Percentiles rank a stretch among this genome's conserved stretches.
Evolutionary conservation across 2,797 vertebrate species (phyloP).

Genomic region (Myripristis jacobus): DNA sequence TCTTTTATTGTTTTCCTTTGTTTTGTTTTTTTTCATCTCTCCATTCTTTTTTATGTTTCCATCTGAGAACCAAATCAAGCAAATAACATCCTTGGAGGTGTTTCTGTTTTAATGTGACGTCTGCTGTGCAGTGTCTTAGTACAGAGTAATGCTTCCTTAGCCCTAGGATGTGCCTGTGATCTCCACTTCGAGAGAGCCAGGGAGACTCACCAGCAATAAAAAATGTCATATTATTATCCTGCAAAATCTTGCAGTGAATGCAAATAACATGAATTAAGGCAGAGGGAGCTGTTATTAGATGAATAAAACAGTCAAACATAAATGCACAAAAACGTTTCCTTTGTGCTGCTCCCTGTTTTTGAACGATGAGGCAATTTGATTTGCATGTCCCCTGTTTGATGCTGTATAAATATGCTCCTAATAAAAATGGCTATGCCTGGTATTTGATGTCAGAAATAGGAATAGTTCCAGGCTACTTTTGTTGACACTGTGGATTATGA

Average conservation of each 20-base stretch:
- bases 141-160: slow-evolving; percentile 68
- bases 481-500: slow-evolving; percentile 28
- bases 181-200: slow-evolving; percentile 65
- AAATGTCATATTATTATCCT: slow-evolving; percentile 66
- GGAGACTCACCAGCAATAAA: slow-evolving; percentile 70
- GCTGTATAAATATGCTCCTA: slow-evolving; percentile 8
- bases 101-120: slow-evolving; percentile 67
- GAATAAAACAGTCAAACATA: slow-evolving; percentile 57
- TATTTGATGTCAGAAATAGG: slow-evolving; percentile 29
- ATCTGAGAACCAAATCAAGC: slow-evolving; percentile 74
- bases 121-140: slow-evolving; percentile 54
- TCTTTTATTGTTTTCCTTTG: slow-evolving; percentile 55
- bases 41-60: slow-evolving; percentile 54
- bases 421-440: not conserved
- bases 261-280: slow-evolving; percentile 74
- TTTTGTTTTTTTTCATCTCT: slow-evolving; percentile 53
- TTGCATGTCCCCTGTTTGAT: slow-evolving; percentile 53
- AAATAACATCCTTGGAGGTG: slow-evolving; percentile 66
- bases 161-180: slow-evolving; percentile 69
- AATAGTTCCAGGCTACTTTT: slow-evolving; percentile 8
- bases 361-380: slow-evolving; percentile 41
- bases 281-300: slow-evolving; percentile 60
- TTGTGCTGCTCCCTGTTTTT: slow-evolving; percentile 28
- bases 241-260: slow-evolving; percentile 65
- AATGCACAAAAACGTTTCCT: slow-evolving; percentile 48